Conservation (phyloP, 2,113 vertebrate species). For the Acanthochromis polyacanthus region DNA sequence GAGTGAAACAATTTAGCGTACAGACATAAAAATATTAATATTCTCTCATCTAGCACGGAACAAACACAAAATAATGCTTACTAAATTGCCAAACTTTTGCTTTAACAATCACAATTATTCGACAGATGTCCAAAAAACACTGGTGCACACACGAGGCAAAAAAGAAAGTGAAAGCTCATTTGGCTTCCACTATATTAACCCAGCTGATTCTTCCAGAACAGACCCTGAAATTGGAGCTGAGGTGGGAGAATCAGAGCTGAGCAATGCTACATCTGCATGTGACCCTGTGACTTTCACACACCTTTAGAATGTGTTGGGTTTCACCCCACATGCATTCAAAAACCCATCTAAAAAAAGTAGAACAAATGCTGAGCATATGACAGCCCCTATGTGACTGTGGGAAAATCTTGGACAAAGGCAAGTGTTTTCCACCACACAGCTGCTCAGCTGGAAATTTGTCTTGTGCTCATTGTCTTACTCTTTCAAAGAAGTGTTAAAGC, state of each 20-base stretch:
- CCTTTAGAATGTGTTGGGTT: constrained; percentile 69
- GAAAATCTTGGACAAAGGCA: constrained; percentile 46
- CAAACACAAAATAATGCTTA: too few relatives aligned
- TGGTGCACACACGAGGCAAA: background rate
- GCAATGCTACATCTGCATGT: constrained; percentile 37
- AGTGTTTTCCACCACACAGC: constrained; percentile 69
- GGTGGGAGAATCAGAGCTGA: constrained; percentile 1
- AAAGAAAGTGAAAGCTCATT: too few relatives aligned
- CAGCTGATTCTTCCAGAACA: background rate
- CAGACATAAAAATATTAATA: too few relatives aligned
- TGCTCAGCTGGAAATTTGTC: constrained; percentile 60
- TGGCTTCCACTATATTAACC: background rate
- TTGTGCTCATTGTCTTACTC: constrained; percentile 51
- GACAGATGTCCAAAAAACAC: too few relatives aligned
- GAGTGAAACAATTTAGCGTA: too few relatives aligned
- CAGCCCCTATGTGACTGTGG: constrained; percentile 70
- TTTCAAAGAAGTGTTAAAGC: constrained; percentile 74
- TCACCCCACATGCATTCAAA: constrained; percentile 62
- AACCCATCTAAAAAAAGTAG: constrained; percentile 66
- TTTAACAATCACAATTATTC: too few relatives aligned
- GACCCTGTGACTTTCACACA: constrained; percentile 63
- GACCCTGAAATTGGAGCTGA: background rate
- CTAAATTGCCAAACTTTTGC: too few relatives aligned
- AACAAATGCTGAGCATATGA: constrained; percentile 62
- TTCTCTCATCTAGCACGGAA: too few relatives aligned